Evolutionary conservation across 2,113 vertebrate genomes (phyloP).

Genomic region (Callionymus lyra): DNA sequence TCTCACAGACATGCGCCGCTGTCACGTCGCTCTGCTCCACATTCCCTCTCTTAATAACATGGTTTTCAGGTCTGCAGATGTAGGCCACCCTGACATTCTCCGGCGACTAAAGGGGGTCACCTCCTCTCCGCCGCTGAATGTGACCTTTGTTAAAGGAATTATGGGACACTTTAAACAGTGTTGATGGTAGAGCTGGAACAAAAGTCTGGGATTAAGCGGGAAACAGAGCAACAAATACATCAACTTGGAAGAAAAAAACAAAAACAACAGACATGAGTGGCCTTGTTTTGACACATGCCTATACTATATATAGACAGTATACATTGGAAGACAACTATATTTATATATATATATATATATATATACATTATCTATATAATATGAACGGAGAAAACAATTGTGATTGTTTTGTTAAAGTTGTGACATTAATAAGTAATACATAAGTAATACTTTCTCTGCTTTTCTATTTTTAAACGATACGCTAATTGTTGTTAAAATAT

Average conservation of each 20-base stretch:
- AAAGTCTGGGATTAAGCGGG: slow-evolving; percentile 62
- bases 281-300: no score
- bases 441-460: no score
- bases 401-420: no score
- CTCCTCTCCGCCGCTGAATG: slow-evolving; percentile 42
- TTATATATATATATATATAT: no score
- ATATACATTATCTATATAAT: no score
- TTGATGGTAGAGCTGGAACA: slow-evolving; percentile 54
- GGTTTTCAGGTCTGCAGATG: slow-evolving; percentile 11
- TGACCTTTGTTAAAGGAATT: slow-evolving; percentile 63
- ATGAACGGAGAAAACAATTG: no score
- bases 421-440: no score
- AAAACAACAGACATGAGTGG: slow-evolving; percentile 33
- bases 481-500: no score
- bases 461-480: no score
- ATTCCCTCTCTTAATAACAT: slow-evolving; percentile 29
- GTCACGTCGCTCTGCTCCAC: slow-evolving; percentile 23
- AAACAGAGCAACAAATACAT: slow-evolving; percentile 41
- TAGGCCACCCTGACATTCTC: slow-evolving; percentile 39
- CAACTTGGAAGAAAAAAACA: slow-evolving; percentile 43
- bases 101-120: slow-evolving; percentile 48
- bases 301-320: no score
- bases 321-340: no score
- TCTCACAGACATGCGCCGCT: not conserved
- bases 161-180: slow-evolving; percentile 38